Evolutionary conservation across 37 sponge, comb jelly and placozoan genomes (phyloP).

Genomic region (Halisarca cf. caerulea): DNA sequence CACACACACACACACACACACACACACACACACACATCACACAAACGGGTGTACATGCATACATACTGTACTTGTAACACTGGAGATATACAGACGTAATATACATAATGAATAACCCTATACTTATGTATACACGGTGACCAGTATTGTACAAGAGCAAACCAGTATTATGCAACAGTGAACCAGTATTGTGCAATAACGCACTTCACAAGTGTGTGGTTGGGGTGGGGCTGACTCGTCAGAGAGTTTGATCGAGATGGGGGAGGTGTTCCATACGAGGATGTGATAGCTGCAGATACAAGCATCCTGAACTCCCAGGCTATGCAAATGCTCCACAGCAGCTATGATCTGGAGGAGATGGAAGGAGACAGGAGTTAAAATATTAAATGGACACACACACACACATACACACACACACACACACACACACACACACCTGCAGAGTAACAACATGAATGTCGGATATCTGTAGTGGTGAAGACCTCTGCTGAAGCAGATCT

Average conservation of each 20-base stretch:
- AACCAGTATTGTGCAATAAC: background rate
- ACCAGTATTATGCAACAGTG: background rate
- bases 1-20: constrained; percentile 14
- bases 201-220: constrained; percentile 40
- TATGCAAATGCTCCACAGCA: constrained; percentile 53
- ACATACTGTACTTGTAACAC: too few relatives aligned
- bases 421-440: constrained; percentile 38
- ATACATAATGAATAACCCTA: too few relatives aligned
- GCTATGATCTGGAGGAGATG: constrained; percentile 40
- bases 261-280: constrained; percentile 60
- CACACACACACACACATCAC: constrained; percentile 5
- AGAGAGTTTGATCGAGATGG: constrained; percentile 65
- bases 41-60: background rate
- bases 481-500: background rate
- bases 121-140: too few relatives aligned
- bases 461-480: constrained; percentile 9
- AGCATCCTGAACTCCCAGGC: constrained; percentile 36
- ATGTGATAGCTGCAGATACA: constrained; percentile 45
- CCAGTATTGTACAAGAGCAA: background rate
- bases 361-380: too few relatives aligned
- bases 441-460: constrained; percentile 53
- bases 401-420: constrained; percentile 2
- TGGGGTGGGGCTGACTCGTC: constrained; percentile 57
- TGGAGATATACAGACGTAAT: too few relatives aligned
- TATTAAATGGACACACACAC: background rate